Base-by-base conservation (phyloP, 35 echinoderm and acorn worm species). In the Heliocidaris erythrogramma region DNA sequence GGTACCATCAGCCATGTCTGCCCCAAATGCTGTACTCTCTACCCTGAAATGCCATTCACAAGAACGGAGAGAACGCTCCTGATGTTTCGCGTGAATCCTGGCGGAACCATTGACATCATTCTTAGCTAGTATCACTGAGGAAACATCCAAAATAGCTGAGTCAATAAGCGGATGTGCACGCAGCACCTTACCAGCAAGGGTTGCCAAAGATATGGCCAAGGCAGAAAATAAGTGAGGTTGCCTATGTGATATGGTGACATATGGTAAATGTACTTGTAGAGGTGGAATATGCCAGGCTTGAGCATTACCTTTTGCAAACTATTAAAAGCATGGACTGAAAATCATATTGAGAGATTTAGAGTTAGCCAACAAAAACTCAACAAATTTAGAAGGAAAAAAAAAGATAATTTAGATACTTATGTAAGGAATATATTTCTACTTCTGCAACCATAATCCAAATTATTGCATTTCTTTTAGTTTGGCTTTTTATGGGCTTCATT, bases 131-230 rank as follows among this genome's bases (percentile, higher is more conserved):
- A 18, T 60, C 12, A 10, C 2, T 27, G 65, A 78, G 65, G 65
- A 78, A 78, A 78, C 65, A 78, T 78, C 65, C 65, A 78, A 78
- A 78, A 78, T 78, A 78, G 65, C 65, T 78, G 65, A n/a, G 65
- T 78, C 18, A 78, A 78, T 78, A 78, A 3, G 7, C 21, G 65
- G 65, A 27, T 27, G 65, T 78, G 65, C 65, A 7, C n/a, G 24
- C 7, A 78, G 65, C 65, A 27, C 65, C 65, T 18, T n/a, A 24
- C 8, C 65, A 7, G 65, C 18, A 78, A 78, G 27, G 65, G 65
- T 78, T 78, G 7, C 2, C 65, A 8, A 78, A 27, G 65, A 78
- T 27, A 78, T 24, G 21, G 6, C 21, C 65, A 78, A 78, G 65
- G n/a, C 18, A 1, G 65, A 24, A 78, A 2, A 78, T 27, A 27